Conservation (phyloP, 2,113 vertebrate species). For the Protobothrops mucrosquamatus region DNA sequence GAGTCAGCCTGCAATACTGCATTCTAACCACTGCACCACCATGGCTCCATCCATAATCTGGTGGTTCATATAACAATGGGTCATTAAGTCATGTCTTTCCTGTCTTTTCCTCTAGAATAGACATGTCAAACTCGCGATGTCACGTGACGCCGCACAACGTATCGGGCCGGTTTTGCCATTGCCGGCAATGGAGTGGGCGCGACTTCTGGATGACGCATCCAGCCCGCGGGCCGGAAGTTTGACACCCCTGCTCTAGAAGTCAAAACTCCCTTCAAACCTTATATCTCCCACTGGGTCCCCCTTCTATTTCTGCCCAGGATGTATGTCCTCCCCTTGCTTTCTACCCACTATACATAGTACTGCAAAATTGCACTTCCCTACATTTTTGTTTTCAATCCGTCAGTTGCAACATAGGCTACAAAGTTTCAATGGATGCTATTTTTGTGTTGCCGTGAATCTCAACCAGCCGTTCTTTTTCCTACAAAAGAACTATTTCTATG, state of each 20-base stretch:
- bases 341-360: neutral
- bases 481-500: neutral
- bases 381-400: neutral
- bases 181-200: no score
- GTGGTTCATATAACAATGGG: neutral
- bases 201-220: no score
- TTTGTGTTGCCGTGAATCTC: neutral
- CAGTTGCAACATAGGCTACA: neutral
- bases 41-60: neutral
- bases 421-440: neutral
- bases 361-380: neutral
- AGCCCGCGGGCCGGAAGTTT: no score
- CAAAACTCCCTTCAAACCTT: neutral
- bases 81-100: neutral
- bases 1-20: no score
- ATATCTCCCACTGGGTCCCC: neutral
- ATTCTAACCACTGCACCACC: no score
- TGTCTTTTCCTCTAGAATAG: neutral
- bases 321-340: neutral
- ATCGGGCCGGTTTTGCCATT: no score
- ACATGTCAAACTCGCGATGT: no score
- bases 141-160: no score
- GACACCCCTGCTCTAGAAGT: neutral
- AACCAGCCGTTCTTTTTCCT: neutral
- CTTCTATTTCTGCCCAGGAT: neutral